phyloP scores from a whole-genome alignment of 92 coral and sea anemone genomes.

The Nematostella vectensis region DNA sequence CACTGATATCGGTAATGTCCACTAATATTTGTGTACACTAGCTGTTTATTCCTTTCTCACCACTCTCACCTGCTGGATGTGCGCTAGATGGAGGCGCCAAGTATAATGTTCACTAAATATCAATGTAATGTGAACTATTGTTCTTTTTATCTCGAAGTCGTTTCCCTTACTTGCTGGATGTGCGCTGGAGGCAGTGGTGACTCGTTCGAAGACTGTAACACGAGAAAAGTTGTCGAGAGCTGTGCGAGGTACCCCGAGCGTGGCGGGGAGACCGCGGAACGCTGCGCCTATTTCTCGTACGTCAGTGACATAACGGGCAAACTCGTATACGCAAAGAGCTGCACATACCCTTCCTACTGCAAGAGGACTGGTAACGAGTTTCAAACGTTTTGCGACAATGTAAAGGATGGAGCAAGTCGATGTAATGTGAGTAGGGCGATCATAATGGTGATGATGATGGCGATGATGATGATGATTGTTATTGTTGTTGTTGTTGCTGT shows the following conservation, averaged over 20 bases:
- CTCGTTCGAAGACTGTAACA: constrained; percentile 29
- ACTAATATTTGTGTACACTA: too few species aligned
- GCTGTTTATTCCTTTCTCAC: too few species aligned
- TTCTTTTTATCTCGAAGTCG: neutral
- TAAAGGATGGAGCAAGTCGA: constrained; percentile 2
- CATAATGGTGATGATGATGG: neutral
- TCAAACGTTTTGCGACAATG: constrained; percentile 15
- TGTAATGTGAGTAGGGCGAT: constrained; percentile 12
- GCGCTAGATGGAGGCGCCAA: too few species aligned
- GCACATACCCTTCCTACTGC: constrained; percentile 28
- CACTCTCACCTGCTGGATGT: too few species aligned
- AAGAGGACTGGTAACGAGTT: neutral
- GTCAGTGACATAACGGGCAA: constrained; percentile 7
- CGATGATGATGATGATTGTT: too few species aligned
- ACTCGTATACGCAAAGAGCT: constrained; percentile 41
- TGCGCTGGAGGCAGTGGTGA: constrained; percentile 15
- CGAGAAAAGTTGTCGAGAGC: constrained; percentile 9
- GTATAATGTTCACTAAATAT: too few species aligned
- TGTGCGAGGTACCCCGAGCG: constrained; percentile 12
- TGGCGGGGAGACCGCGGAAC: constrained; percentile 13
- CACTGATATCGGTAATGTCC: too few species aligned
- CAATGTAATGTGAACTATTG: too few species aligned
- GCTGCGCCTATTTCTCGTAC: constrained; percentile 49
- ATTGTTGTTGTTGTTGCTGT: too few species aligned
- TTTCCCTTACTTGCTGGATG: constrained; percentile 18